These are phyloP conservation scores for Colistium nudipinnis DNA, from an alignment of 2,113 vertebrate species.

Conservation along the genomic window DNA sequence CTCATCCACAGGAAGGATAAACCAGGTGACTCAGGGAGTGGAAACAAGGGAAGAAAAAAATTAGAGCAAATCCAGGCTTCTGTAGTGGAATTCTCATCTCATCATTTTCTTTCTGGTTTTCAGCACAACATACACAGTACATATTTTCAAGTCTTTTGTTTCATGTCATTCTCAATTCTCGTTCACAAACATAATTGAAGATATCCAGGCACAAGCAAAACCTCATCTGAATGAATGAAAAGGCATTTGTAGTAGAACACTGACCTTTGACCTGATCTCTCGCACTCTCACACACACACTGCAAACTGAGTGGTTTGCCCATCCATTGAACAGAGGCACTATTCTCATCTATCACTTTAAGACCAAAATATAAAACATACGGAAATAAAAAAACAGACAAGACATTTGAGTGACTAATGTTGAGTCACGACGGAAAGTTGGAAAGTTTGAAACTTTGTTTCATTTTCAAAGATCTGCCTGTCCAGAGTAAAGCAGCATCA, in stretches of 20 bases:
- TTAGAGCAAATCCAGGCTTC: slow-evolving; percentile 6
- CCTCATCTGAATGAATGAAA: neutral
- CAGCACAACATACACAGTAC: slow-evolving; percentile 1
- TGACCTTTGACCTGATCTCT: slow-evolving; percentile 24
- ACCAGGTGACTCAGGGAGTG: slow-evolving; percentile 44
- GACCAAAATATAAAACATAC: neutral
- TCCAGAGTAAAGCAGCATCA: too few species aligned
- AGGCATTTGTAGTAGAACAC: slow-evolving; percentile 36
- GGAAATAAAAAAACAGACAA: neutral
- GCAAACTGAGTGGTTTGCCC: neutral
- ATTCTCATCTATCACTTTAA: neutral
- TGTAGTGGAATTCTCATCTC: slow-evolving; percentile 9
- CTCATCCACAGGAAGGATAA: slow-evolving; percentile 30
- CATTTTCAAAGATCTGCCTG: too few species aligned
- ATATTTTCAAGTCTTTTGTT: slow-evolving; percentile 3
- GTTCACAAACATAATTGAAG: slow-evolving; percentile 5
- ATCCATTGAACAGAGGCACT: neutral
- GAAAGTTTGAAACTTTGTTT: too few species aligned
- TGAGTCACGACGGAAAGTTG: too few species aligned
- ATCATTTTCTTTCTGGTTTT: slow-evolving; percentile 38
- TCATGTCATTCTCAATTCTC: neutral
- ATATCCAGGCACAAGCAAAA: neutral
- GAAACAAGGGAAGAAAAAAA: neutral
- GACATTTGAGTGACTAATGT: too few species aligned
- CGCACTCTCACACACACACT: slow-evolving; percentile 4